Base-by-base conservation (phyloP, 37 sponge, comb jelly and placozoan genomes). In the Petrosia ficiformis region DNA sequence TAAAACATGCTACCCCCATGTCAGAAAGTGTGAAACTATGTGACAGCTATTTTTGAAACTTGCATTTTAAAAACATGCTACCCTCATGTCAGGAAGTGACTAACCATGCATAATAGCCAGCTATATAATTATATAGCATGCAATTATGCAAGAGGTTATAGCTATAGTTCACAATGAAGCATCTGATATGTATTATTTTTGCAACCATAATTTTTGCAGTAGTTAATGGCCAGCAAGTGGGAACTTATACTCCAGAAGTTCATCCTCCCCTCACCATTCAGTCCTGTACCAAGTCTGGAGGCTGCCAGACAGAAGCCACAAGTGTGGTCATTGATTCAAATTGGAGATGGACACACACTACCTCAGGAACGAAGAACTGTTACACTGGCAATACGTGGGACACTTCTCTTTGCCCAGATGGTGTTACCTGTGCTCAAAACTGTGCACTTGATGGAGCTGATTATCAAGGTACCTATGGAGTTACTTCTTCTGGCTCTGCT, bases 381-480 rank as follows among this genome's bases (percentile, higher is more conserved):
- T 74, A 74, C 75, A 74, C 75, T 33, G 75, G 75, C 34, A 74
- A 74, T 25, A 74, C 59, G 6, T 74, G 75, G 75, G 75, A 74
- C 42, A 56, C 60, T 57, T 37, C 26, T 14, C 21, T 58, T 2
- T 74, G 75, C 39, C 75, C 75, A 3, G 60, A 74, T 39, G 60
- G 60, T 33, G 11, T 8, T 31, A 74, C 75, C 6, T 74, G 75
- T 74, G 61, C 75, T 58, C 59, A 57, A 31, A 74, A 74, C 75
- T 74, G 75, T 74, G 75, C 75, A 74, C 61, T 74, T 3, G 75
- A 74, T 57, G 75, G 75, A 57, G 75, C 75, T 32, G 75, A 74
- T 30, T 74, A 74, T 74, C 69, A 39, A 39, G 61, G 61, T 2
- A 74, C 75, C 6, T 74, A 74, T 57, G 75, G 75, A 32, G 75